phyloP scores from a whole-genome alignment of 2,888 invertebrate species.

The Cephus pygmeus region DNA sequence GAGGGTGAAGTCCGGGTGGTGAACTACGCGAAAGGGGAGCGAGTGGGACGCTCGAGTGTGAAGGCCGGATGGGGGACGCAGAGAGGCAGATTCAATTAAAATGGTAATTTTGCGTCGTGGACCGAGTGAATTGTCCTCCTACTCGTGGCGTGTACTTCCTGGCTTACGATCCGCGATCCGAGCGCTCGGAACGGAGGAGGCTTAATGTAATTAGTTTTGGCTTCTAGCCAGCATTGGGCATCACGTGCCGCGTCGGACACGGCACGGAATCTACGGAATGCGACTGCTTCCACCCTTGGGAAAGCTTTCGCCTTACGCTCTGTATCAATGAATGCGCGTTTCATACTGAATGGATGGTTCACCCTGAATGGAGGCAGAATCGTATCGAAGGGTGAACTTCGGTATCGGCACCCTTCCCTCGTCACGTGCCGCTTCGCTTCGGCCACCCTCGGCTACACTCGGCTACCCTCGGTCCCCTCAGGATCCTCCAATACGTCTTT shows the following conservation, averaged over 20 bases:
- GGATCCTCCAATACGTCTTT: background rate
- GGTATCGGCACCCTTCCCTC: background rate
- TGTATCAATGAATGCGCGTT: background rate
- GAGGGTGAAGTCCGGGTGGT: background rate
- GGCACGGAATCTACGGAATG: constrained; percentile 39
- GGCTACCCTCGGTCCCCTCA: background rate
- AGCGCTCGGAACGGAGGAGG: constrained; percentile 18
- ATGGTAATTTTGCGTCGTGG: constrained; percentile 37
- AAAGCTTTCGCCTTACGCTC: background rate
- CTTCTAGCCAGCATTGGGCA: constrained; percentile 42
- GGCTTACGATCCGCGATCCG: constrained; percentile 7
- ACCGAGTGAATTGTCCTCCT: constrained; percentile 17
- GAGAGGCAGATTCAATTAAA: constrained; percentile 41
- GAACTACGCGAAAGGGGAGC: background rate
- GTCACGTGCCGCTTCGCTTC: background rate
- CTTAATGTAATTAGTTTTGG: constrained; percentile 47
- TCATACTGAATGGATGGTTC: background rate
- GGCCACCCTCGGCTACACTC: background rate
- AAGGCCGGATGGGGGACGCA: background rate
- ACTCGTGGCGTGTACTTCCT: constrained; percentile 11
- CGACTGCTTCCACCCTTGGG: constrained; percentile 17
- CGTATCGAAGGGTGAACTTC: background rate
- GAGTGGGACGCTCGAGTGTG: background rate
- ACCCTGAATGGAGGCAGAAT: background rate
- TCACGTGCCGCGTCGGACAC: constrained; percentile 40